Base-by-base conservation (phyloP, 1,140 invertebrate genomes). In the Sycophaga agraensis region DNA sequence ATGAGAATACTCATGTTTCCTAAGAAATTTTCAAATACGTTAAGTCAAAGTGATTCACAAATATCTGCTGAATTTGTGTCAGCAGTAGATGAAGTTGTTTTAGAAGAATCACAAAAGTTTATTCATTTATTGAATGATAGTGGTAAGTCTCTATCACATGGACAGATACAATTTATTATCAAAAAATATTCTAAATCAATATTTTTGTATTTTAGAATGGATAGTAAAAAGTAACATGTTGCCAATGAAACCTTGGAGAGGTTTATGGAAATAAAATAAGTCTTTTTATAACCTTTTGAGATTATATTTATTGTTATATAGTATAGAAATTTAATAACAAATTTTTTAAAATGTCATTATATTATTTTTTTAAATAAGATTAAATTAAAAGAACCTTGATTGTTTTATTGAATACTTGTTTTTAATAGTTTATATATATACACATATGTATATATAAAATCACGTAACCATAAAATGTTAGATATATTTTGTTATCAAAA, bases 21-120 rank as follows among this genome's bases (percentile, higher is more conserved):
- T 17, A 51, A 73, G 64, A 66, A 65, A 72, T 61, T 79, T 79
- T 24, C 77, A 81, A 43, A 66, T 14, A 26, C 45, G 22, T 34
- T 51, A 21, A 51, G n/a, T 21, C 14, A 57, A 43, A 34, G 31
- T 14, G 45, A 63, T 45, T 26, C 8, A 21, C 40, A 45, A 45
- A 12, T 65, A 24, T 43, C 59, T 26, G 42, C 43, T 28, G 79
- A 82, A 26, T 74, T 74, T 61, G 62, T 75, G 3, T 65, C 66
- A 37, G 66, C 68, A 53, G 71, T 77, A 58, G 66, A 70, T 34
- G 35, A 64, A 65, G n/a, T 67, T 8, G 48, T 76, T 73, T 64
- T 71, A 66, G 65, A 74, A 70, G 77, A 81, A 64, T 82, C 74
- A 77, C 69, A 83, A 74, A 68, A 78, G 64, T 84, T 84, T 71